These are phyloP conservation scores for Diorhabda carinulata DNA, from an alignment of 1,140 invertebrate genomes.

Conservation along the genomic window DNA sequence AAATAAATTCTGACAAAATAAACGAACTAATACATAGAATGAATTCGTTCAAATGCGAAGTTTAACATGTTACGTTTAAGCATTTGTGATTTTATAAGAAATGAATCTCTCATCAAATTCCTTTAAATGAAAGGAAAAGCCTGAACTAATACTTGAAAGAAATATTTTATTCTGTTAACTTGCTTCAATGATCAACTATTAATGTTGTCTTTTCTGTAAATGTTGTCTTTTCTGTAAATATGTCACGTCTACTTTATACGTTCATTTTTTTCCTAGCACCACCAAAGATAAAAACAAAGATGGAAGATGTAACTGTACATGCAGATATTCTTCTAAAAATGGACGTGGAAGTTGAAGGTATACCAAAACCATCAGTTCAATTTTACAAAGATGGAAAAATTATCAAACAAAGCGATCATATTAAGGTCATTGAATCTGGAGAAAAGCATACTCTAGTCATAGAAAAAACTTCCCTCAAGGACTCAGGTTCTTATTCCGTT, in stretches of 20 bases:
- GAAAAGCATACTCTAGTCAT: constrained; percentile 73
- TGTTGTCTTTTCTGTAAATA: too few relatives aligned
- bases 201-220: too few relatives aligned
- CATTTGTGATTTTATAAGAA: too few relatives aligned
- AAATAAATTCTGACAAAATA: too few relatives aligned
- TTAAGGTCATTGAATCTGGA: constrained; percentile 66
- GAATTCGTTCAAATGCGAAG: too few relatives aligned
- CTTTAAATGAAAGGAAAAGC: too few relatives aligned
- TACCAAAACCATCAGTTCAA: constrained; percentile 72
- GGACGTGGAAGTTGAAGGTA: constrained; percentile 77
- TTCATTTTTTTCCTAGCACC: constrained; percentile 52
- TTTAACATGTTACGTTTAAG: too few relatives aligned
- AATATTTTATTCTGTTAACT: too few relatives aligned
- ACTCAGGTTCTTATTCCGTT: constrained; percentile 90
- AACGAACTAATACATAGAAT: too few relatives aligned
- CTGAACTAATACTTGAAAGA: too few relatives aligned
- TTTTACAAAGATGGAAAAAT: constrained; percentile 84
- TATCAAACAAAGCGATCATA: constrained; percentile 64
- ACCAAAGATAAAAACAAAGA: constrained; percentile 77
- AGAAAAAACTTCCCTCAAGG: constrained; percentile 74
- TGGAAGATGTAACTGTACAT: constrained; percentile 68
- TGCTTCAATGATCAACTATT: too few relatives aligned
- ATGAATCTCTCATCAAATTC: too few relatives aligned
- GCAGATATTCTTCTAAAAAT: constrained; percentile 67
- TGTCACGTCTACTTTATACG: neutral